A percentile compares a stretch with the other conserved stretches of the same genome.
Conservation (phyloP, 2,113 vertebrate species). For the Amphiprion percula region DNA sequence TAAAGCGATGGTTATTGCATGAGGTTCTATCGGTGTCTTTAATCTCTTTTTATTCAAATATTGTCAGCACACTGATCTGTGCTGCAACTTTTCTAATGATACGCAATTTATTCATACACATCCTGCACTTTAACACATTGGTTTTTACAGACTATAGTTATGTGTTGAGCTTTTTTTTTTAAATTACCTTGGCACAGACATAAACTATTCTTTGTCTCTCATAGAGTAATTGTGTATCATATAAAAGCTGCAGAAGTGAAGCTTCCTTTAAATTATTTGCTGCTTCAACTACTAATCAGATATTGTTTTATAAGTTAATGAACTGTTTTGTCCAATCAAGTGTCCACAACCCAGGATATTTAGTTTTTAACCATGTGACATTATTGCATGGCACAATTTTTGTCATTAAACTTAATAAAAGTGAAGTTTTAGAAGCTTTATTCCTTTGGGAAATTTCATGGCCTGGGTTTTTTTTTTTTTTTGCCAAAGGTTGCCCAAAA, state of each 20-base stretch:
- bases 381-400: too few species aligned
- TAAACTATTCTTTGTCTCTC: too few species aligned
- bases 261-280: background rate
- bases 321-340: too few species aligned
- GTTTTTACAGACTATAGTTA: background rate
- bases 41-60: slow-evolving; percentile 63
- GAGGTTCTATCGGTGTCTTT: slow-evolving; percentile 61
- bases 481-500: too few species aligned
- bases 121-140: background rate
- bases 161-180: background rate
- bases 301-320: too few species aligned
- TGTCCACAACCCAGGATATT: too few species aligned
- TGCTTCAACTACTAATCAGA: background rate
- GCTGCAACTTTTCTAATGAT: slow-evolving; percentile 16
- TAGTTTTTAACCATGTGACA: too few species aligned
- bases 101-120: background rate
- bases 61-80: slow-evolving; percentile 17
- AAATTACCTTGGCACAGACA: too few species aligned
- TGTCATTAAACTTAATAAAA: background rate
- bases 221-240: background rate
- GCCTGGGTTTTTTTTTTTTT: background rate
- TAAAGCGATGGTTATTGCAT: slow-evolving; percentile 68
- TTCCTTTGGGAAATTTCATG: background rate
- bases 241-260: slow-evolving; percentile 11
- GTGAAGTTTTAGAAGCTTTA: background rate